These are phyloP conservation scores for Chloroceryle aenea DNA, from an alignment of 2,113 vertebrate genomes.

Conservation along the genomic window DNA sequence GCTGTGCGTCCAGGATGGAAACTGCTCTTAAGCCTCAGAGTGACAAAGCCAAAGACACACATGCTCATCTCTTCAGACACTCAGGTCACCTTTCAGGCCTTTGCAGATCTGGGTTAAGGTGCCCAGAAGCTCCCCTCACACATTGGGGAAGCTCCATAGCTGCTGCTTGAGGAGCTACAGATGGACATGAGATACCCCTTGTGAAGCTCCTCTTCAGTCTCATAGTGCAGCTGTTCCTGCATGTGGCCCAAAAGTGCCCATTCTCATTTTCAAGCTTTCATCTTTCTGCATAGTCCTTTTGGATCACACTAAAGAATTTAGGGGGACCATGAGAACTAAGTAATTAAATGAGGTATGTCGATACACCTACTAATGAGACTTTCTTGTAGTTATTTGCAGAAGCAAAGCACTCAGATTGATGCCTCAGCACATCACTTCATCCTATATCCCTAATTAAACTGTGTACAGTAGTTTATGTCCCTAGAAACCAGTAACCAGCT, in stretches of 20 bases:
- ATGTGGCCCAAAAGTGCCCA: not conserved
- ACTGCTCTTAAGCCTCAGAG: not conserved
- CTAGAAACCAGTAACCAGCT: not conserved
- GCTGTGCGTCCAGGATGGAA: not conserved
- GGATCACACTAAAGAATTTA: not conserved
- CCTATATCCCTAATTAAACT: not conserved
- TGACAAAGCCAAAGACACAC: not conserved
- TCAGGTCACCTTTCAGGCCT: not conserved
- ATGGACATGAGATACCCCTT: not conserved
- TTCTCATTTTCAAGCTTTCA: not conserved
- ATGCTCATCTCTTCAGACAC: not conserved
- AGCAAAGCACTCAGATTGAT: not conserved
- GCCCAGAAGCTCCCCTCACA: not conserved
- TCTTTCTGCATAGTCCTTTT: not conserved
- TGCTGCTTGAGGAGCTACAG: fast-evolving
- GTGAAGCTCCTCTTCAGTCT: not conserved
- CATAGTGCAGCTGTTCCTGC: not conserved
- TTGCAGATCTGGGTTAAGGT: not conserved
- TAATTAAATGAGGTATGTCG: not conserved
- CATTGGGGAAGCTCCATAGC: not conserved
- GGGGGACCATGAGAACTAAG: not conserved
- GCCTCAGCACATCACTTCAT: not conserved
- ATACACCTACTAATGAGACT: not conserved
- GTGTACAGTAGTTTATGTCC: not conserved
- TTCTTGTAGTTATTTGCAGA: not conserved